phyloP scores from a whole-genome alignment of 2,888 invertebrate genomes.

The Mythimna loreyi region DNA sequence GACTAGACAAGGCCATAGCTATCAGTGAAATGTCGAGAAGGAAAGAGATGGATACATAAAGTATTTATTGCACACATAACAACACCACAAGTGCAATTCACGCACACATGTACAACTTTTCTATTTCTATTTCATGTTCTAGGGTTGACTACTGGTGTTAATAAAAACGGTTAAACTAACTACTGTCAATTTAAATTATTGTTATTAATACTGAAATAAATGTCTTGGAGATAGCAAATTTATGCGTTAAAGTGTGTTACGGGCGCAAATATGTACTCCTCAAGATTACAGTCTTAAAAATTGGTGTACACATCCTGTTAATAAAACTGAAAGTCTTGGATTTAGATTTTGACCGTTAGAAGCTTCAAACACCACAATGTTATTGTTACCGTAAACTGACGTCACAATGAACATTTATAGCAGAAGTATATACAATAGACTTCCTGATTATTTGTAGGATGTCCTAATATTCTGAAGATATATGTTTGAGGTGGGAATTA shows the following conservation, averaged over 20 bases:
- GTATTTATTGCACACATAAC: slow-evolving; percentile 90
- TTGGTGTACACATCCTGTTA: slow-evolving; percentile 19
- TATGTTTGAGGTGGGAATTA: too few species aligned
- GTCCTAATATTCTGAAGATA: slow-evolving; percentile 1
- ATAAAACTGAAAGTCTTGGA: slow-evolving; percentile 4
- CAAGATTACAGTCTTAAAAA: slow-evolving; percentile 38
- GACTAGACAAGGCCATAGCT: slow-evolving; percentile 91
- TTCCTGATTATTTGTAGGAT: slow-evolving; percentile 13
- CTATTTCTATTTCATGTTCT: slow-evolving; percentile 88
- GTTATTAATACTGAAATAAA: slow-evolving; percentile 57
- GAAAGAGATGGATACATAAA: slow-evolving; percentile 89
- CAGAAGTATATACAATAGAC: background rate
- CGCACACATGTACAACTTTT: slow-evolving; percentile 83
- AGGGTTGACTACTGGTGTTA: slow-evolving; percentile 80
- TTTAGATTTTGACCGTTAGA: background rate
- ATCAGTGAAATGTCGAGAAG: slow-evolving; percentile 90
- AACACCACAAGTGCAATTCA: slow-evolving; percentile 86
- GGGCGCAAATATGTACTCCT: slow-evolving; percentile 51
- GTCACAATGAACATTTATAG: background rate
- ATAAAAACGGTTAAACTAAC: slow-evolving; percentile 74
- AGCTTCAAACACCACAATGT: background rate
- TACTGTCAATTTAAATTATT: slow-evolving; percentile 61
- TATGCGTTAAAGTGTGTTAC: slow-evolving; percentile 64
- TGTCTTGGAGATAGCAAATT: slow-evolving; percentile 63
- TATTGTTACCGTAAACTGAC: background rate